Conservation (phyloP, 2,797 vertebrate genomes). For the Arnoldichthys spilopterus region DNA sequence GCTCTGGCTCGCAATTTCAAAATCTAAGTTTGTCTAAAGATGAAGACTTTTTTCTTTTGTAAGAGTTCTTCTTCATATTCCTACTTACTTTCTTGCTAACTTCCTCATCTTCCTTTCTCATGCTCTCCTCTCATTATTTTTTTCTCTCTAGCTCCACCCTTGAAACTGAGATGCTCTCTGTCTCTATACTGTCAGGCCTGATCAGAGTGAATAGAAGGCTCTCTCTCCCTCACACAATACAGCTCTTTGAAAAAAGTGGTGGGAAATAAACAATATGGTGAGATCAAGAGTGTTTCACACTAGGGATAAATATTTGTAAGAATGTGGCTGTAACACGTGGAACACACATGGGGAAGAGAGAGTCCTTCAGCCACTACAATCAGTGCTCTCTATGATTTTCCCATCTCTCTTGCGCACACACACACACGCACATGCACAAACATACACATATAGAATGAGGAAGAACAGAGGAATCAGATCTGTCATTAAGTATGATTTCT, state of each 20-base stretch:
- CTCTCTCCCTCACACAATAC: constrained; percentile 63
- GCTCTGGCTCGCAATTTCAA: constrained; percentile 66
- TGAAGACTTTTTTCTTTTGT: constrained; percentile 46
- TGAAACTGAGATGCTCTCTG: constrained; percentile 34
- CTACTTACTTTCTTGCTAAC: background rate
- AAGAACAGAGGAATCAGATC: constrained; percentile 35
- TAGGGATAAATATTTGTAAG: constrained; percentile 83
- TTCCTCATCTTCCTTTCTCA: background rate
- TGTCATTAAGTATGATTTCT: constrained; percentile 44
- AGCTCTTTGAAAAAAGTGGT: constrained; percentile 65
- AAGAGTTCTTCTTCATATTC: constrained; percentile 48
- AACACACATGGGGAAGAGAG: constrained; percentile 79
- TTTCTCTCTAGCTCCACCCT: constrained; percentile 44
- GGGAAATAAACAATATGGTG: constrained; percentile 80
- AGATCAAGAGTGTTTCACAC: constrained; percentile 85
- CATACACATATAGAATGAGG: constrained; percentile 62
- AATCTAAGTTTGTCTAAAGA: constrained; percentile 64
- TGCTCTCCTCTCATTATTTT: constrained; percentile 60
- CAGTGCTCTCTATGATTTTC: constrained; percentile 45
- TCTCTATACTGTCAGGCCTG: constrained; percentile 71
- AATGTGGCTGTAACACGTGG: constrained; percentile 82
- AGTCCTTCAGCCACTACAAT: constrained; percentile 64
- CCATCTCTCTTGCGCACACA: constrained; percentile 40
- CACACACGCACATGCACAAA: constrained; percentile 7
- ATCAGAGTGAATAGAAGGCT: constrained; percentile 76